Percentiles rank a stretch among this genome's conserved stretches.
phyloP scores from a whole-genome alignment of 2,888 invertebrate genomes.

The Trisateles emortualis region DNA sequence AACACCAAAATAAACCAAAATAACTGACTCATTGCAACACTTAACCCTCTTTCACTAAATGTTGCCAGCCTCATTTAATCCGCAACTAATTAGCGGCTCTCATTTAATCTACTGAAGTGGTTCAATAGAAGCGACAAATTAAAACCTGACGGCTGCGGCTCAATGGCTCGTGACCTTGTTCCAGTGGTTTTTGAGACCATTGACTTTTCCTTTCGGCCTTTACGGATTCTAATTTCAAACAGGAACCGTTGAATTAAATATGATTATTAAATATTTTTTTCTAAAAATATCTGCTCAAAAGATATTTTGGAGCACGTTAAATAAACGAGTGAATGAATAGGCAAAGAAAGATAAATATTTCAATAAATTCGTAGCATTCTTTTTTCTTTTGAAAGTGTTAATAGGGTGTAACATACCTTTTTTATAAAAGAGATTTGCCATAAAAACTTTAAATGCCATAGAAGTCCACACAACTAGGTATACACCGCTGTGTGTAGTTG shows the following conservation, averaged over 20 bases:
- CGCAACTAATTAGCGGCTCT: slow-evolving; percentile 19
- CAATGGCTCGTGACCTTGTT: slow-evolving; percentile 18
- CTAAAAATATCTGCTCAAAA: too few relatives aligned
- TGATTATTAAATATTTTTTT: not conserved
- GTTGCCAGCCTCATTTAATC: slow-evolving; percentile 19
- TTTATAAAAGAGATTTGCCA: too few relatives aligned
- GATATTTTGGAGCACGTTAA: too few relatives aligned
- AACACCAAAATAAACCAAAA: slow-evolving; percentile 6
- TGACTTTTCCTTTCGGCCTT: not conserved
- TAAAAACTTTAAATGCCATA: too few relatives aligned
- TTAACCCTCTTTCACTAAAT: slow-evolving; percentile 14
- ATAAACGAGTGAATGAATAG: too few relatives aligned
- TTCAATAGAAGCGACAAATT: slow-evolving; percentile 22
- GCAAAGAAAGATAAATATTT: too few relatives aligned
- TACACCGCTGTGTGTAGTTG: too few relatives aligned
- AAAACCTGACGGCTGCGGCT: slow-evolving; percentile 15
- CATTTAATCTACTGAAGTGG: slow-evolving; percentile 17
- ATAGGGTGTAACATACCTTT: too few relatives aligned
- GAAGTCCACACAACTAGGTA: too few relatives aligned
- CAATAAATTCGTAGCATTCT: too few relatives aligned
- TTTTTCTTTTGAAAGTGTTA: too few relatives aligned
- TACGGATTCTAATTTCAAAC: not conserved
- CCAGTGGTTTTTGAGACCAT: slow-evolving; percentile 10
- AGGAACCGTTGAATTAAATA: not conserved
- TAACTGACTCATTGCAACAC: slow-evolving; percentile 12